Conservation (phyloP, 2,113 vertebrate genomes). For the Proteles cristata region DNA sequence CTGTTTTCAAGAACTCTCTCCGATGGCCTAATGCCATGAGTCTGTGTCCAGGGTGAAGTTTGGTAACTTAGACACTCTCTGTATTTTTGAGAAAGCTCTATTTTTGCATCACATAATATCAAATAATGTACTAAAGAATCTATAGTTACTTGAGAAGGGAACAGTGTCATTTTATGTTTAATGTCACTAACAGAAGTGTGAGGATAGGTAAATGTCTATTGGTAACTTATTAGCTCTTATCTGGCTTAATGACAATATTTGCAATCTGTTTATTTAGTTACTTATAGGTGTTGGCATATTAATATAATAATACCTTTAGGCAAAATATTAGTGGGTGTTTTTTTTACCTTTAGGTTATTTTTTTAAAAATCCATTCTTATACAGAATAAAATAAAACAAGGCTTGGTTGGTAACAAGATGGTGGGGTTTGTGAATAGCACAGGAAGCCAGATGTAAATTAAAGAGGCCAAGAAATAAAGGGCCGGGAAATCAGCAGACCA, state of each 20-base stretch:
- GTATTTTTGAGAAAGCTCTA: neutral
- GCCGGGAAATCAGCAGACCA: neutral
- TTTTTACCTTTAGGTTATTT: neutral
- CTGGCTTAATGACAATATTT: neutral
- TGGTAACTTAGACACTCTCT: neutral
- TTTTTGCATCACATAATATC: slow-evolving; percentile 1
- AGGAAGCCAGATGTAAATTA: neutral
- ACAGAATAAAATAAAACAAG: slow-evolving; percentile 22
- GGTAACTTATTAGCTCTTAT: slow-evolving; percentile 12
- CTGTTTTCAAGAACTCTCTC: neutral
- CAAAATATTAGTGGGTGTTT: slow-evolving; percentile 37
- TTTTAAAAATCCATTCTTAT: neutral
- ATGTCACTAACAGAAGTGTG: neutral
- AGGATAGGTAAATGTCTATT: neutral
- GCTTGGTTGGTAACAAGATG: neutral
- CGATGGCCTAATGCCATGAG: neutral
- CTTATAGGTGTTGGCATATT: neutral
- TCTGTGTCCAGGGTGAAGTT: neutral
- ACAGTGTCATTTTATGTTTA: neutral
- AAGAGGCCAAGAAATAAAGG: neutral
- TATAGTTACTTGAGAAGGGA: neutral
- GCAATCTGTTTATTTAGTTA: slow-evolving; percentile 58
- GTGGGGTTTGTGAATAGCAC: neutral
- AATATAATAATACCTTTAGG: slow-evolving; percentile 1
- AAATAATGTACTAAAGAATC: neutral